These are phyloP conservation scores for Geopemphigus sp. DNA, from an alignment of 1,140 invertebrate genomes.

Conservation along the genomic window DNA sequence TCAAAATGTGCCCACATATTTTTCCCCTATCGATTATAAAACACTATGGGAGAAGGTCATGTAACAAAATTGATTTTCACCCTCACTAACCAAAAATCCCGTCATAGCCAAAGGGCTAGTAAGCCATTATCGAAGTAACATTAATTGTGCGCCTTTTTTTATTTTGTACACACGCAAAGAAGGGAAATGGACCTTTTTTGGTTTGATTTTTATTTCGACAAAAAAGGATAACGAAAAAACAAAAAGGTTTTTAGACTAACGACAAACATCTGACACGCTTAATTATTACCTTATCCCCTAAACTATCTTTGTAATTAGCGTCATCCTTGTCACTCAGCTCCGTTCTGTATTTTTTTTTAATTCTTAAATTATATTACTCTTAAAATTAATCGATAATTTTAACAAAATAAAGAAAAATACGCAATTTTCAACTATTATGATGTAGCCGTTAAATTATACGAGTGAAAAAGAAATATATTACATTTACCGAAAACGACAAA, in stretches of 20 bases:
- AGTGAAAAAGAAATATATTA: no score
- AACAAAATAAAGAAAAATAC: background rate
- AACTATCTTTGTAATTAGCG: slow-evolving; percentile 37
- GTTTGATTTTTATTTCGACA: slow-evolving; percentile 34
- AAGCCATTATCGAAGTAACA: slow-evolving; percentile 18
- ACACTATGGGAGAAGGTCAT: slow-evolving; percentile 35
- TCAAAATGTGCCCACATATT: slow-evolving; percentile 32
- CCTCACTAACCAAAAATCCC: slow-evolving; percentile 32
- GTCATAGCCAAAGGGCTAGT: slow-evolving; percentile 19
- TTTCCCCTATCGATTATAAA: slow-evolving; percentile 33
- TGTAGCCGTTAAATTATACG: background rate
- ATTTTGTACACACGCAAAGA: background rate
- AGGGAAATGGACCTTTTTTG: background rate
- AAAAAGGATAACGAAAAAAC: slow-evolving; percentile 9
- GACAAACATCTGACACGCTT: slow-evolving; percentile 21
- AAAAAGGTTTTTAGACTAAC: slow-evolving; percentile 9
- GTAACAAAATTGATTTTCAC: slow-evolving; percentile 47
- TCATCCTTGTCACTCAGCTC: background rate
- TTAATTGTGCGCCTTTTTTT: slow-evolving; percentile 3
- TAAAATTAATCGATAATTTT: background rate
- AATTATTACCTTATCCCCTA: slow-evolving; percentile 23
- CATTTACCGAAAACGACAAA: background rate
- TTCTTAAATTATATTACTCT: background rate
- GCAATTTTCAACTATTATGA: background rate
- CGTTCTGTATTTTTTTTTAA: background rate